Conservation (phyloP, 1,140 invertebrate species). For the Meloidogyne exigua region DNA sequence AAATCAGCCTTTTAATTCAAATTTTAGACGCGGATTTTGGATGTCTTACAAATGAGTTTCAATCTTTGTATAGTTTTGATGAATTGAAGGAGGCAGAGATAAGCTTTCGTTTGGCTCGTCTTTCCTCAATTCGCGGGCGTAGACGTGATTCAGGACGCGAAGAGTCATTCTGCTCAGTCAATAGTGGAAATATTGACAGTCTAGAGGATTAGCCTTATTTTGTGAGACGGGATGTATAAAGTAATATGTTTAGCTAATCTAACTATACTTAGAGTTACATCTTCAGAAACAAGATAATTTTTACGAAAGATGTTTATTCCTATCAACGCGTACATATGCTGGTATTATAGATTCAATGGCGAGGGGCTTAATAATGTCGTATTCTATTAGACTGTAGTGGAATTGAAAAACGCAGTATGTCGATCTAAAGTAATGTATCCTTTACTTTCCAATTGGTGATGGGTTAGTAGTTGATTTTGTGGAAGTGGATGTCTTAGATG, state of each 20-base stretch:
- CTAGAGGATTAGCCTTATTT: too few species aligned
- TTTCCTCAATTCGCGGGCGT: constrained; percentile 24
- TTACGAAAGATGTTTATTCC: too few species aligned
- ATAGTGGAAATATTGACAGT: not conserved
- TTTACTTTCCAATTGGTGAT: not conserved
- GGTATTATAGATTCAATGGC: too few species aligned
- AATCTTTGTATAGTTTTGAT: not conserved
- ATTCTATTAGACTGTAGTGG: not conserved
- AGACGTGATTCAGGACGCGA: not conserved
- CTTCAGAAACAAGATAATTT: too few species aligned
- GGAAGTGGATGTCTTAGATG: not conserved
- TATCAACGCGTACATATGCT: too few species aligned
- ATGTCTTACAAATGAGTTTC: constrained; percentile 6
- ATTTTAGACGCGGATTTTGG: constrained; percentile 14
- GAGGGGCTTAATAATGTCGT: too few species aligned
- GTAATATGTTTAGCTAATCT: too few species aligned
- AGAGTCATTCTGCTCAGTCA: constrained; percentile 19
- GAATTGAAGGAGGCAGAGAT: constrained; percentile 14
- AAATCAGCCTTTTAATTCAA: not conserved
- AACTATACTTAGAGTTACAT: too few species aligned
- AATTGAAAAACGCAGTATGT: not conserved
- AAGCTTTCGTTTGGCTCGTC: constrained; percentile 9
- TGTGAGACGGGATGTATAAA: too few species aligned
- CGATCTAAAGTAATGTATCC: not conserved
- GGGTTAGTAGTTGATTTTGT: not conserved